Conservation (phyloP, 2,888 invertebrate species). For the Homarus gammarus region DNA sequence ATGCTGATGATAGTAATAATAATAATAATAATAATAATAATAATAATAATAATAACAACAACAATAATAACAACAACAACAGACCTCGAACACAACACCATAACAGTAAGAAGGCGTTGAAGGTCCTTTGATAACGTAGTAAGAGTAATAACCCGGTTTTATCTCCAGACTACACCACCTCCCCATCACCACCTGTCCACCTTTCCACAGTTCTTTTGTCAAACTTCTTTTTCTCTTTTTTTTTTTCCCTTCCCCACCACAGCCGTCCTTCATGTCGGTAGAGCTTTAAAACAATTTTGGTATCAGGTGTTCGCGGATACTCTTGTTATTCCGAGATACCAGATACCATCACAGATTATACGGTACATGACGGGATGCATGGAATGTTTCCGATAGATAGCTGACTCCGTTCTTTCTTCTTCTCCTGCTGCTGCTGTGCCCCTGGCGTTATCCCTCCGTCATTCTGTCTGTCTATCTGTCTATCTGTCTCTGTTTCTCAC, state of each 20-base stretch:
- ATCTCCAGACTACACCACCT: no score
- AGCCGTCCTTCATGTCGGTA: not conserved
- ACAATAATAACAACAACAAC: no score
- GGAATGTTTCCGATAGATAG: not conserved
- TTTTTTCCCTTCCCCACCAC: no score
- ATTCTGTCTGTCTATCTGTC: not conserved
- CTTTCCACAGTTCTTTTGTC: not conserved
- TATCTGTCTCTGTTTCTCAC: not conserved
- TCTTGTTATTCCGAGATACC: not conserved
- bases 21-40: not conserved
- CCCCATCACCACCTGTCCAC: not conserved
- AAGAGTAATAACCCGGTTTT: no score
- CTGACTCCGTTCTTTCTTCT: not conserved
- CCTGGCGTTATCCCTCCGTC: not conserved
- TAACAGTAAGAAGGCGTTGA: no score
- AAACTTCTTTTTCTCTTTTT: not conserved
- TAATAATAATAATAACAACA: no score
- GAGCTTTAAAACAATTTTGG: not conserved
- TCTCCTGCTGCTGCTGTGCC: not conserved
- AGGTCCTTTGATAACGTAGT: no score
- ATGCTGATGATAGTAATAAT: not conserved
- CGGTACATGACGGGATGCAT: not conserved
- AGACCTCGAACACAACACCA: no score
- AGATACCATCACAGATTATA: constrained; percentile 7
- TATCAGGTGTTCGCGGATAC: not conserved